These are phyloP conservation scores for Ophonus ardosiacus DNA, from an alignment of 2,888 invertebrate genomes.

Conservation along the genomic window DNA sequence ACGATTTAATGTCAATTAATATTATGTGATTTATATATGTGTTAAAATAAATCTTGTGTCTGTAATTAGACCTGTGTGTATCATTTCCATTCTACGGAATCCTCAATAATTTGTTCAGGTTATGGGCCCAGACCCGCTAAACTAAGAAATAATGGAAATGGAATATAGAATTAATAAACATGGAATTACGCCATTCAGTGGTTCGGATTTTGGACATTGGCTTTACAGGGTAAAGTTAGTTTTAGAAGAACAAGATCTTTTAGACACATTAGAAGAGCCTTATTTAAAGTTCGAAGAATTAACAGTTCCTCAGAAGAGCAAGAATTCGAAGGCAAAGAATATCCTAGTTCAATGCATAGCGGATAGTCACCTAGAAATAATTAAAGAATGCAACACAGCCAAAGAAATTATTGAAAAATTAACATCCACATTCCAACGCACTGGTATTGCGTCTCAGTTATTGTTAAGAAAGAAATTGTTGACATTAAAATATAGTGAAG, in stretches of 20 bases:
- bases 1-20: no score
- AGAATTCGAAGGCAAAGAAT: background rate
- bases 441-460: background rate
- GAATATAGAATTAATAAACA: background rate
- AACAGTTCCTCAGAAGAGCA: no score
- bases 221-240: background rate
- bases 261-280: background rate
- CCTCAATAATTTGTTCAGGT: background rate
- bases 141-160: background rate
- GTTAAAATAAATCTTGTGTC: no score
- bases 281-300: background rate
- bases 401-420: background rate
- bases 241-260: background rate
- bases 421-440: background rate
- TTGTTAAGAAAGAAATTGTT: background rate
- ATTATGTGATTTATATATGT: no score
- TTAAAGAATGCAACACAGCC: background rate
- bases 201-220: background rate
- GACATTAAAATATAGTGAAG: slow-evolving; percentile 3
- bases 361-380: no score
- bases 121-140: background rate
- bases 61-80: no score
- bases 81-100: no score
- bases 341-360: background rate
- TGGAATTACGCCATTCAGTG: background rate